Evolutionary conservation across 2,888 invertebrate species (phyloP).

Genomic region (Synanthedon myopaeformis): DNA sequence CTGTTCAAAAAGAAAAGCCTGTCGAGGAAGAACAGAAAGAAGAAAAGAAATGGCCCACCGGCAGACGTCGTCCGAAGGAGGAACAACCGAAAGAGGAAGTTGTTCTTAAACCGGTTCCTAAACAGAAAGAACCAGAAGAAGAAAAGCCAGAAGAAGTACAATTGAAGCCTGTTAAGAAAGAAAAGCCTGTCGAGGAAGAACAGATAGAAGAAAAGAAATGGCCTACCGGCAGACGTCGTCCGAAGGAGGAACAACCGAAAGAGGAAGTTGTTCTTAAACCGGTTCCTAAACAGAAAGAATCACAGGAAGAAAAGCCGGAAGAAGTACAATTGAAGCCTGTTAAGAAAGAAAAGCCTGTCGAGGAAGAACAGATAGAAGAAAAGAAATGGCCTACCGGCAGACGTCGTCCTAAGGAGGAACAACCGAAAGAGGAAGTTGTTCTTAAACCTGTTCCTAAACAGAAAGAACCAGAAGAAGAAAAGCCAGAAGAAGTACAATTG

Average conservation of each 20-base stretch:
- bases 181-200: constrained; percentile 20
- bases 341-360: too few relatives aligned
- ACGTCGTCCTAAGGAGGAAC: too few relatives aligned
- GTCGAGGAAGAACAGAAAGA: constrained; percentile 33
- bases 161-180: constrained; percentile 10
- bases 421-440: too few relatives aligned
- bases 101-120: constrained; percentile 34
- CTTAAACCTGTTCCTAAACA: too few relatives aligned
- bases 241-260: constrained; percentile 23
- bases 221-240: constrained; percentile 14
- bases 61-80: constrained; percentile 13
- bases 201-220: constrained; percentile 33
- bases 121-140: constrained; percentile 13
- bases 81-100: constrained; percentile 28
- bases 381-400: too few relatives aligned
- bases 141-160: constrained; percentile 13
- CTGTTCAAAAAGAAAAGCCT: too few relatives aligned
- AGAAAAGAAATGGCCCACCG: constrained; percentile 19
- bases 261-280: constrained; percentile 41
- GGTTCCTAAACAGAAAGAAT: constrained; percentile 31
- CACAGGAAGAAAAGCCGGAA: constrained; percentile 36
- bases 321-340: not conserved
- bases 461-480: too few relatives aligned
- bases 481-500: too few relatives aligned
- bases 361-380: too few relatives aligned